These are phyloP conservation scores for Monoplex corrugatus DNA, from an alignment of 2,888 invertebrate genomes.

Conservation along the genomic window DNA sequence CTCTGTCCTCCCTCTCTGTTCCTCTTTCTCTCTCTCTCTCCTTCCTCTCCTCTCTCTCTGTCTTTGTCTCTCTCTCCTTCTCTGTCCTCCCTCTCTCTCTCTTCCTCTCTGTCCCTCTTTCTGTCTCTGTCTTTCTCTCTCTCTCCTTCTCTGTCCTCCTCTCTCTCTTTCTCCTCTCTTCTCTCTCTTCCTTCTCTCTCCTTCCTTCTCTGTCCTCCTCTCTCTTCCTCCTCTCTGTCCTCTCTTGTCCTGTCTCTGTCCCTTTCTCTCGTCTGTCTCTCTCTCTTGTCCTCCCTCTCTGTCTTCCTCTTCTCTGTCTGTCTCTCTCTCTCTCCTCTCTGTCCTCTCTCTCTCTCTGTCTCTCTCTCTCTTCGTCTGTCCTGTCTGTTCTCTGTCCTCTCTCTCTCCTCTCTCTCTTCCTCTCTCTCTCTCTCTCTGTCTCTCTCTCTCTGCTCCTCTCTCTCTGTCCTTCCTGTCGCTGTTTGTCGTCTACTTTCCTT, in stretches of 20 bases:
- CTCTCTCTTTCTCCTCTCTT: neutral
- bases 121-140: neutral
- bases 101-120: neutral
- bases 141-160: neutral
- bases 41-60: neutral
- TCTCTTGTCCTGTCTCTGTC: neutral
- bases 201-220: neutral
- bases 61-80: neutral
- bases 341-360: too few species aligned
- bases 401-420: neutral
- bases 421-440: neutral
- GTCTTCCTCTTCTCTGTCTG: neutral
- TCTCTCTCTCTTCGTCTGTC: neutral
- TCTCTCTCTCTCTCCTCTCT: neutral
- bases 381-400: neutral
- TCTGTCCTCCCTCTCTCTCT: neutral
- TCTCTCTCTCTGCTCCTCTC: neutral
- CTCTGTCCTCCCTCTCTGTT: too few species aligned
- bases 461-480: neutral
- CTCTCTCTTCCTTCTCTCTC: neutral
- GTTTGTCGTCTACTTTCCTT: too few species aligned
- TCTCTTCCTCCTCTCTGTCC: neutral
- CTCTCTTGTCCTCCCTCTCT: neutral
- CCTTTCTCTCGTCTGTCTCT: neutral
- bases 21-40: neutral